Evolutionary conservation across 2,113 vertebrate genomes (phyloP).

Genomic region (Sinosuthora webbiana): DNA sequence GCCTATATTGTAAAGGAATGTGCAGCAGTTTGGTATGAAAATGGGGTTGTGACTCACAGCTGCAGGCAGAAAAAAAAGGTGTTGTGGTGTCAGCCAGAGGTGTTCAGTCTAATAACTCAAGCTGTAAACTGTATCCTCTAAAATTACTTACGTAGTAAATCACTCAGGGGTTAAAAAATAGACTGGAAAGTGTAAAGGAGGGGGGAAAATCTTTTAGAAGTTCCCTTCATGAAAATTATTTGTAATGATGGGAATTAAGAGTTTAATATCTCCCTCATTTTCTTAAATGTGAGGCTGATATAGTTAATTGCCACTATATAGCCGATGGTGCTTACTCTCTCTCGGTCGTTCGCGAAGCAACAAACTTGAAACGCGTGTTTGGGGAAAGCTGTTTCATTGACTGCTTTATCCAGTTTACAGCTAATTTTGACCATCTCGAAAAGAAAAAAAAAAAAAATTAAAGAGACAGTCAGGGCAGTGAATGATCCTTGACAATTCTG

Average conservation of each 20-base stretch:
- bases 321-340: not conserved
- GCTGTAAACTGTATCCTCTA: constrained; percentile 80
- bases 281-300: constrained; percentile 13
- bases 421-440: not conserved
- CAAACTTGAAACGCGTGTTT: not conserved
- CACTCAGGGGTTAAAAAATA: constrained; percentile 70
- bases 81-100: constrained; percentile 78
- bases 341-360: not conserved
- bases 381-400: not conserved
- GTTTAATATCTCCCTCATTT: constrained; percentile 43
- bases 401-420: not conserved
- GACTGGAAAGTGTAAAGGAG: constrained; percentile 53
- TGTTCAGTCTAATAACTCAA: constrained; percentile 81
- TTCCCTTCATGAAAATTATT: constrained; percentile 48
- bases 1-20: constrained; percentile 78
- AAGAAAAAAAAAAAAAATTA: not conserved
- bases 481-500: not conserved
- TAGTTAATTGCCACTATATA: constrained; percentile 20
- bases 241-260: constrained; percentile 54
- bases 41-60: constrained; percentile 77
- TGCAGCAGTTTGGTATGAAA: constrained; percentile 69
- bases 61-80: constrained; percentile 77
- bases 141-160: constrained; percentile 80
- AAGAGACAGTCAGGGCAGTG: not conserved
- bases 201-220: constrained; percentile 14